Evolutionary conservation across 2,113 vertebrate species (phyloP).

Genomic region (Lamprologus tigripictilis): DNA sequence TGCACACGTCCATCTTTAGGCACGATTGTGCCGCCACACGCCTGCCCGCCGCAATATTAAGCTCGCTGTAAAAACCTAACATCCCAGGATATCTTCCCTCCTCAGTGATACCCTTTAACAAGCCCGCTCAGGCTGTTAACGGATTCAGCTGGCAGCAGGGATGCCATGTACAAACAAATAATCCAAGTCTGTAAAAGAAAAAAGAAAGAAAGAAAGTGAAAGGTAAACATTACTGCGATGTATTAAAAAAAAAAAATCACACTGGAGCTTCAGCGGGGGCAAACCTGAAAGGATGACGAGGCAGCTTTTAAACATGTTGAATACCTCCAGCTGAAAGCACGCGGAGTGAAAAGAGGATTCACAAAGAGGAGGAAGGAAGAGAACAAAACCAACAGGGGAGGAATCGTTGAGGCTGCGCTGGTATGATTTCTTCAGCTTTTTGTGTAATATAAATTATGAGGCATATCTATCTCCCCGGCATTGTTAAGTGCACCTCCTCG

Average conservation of each 20-base stretch:
- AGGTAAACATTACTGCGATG: conserved; percentile 22
- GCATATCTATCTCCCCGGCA: conserved; percentile 53
- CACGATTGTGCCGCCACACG: background rate
- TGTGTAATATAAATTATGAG: conserved; percentile 59
- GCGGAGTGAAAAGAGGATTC: background rate
- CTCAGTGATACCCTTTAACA: conserved; percentile 34
- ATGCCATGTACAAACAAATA: conserved; percentile 28
- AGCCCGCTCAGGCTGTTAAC: background rate
- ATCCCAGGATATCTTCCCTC: background rate
- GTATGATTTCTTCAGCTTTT: conserved; percentile 42
- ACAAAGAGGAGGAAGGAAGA: conserved; percentile 19
- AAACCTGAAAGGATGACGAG: conserved; percentile 20
- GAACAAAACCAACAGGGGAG: background rate
- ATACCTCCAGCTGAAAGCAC: conserved; percentile 3
- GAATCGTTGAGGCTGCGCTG: background rate
- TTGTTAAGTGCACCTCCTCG: conserved; percentile 54
- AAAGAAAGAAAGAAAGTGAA: background rate
- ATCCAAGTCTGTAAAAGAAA: conserved; percentile 15
- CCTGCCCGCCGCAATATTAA: background rate
- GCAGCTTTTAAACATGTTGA: conserved; percentile 34
- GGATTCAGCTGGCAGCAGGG: conserved; percentile 23
- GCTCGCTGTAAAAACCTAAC: conserved; percentile 13
- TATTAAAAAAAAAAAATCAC: background rate
- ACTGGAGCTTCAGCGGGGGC: background rate
- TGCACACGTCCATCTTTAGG: background rate